Evolutionary conservation across 2,113 vertebrate species (phyloP).

Genomic region (Mus spicilegus): DNA sequence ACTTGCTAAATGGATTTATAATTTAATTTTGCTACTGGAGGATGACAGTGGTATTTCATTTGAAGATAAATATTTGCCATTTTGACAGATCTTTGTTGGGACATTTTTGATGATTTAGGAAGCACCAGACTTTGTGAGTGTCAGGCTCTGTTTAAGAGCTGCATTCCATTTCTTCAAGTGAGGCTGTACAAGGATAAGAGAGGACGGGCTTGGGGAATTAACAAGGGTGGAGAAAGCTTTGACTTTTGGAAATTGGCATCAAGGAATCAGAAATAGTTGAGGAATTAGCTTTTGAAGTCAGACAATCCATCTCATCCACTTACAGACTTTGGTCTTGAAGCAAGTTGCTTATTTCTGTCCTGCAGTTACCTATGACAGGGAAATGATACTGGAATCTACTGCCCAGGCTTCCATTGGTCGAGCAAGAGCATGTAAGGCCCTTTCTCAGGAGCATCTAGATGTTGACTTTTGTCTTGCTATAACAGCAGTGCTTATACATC

Average conservation of each 20-base stretch:
- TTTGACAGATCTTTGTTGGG: not conserved
- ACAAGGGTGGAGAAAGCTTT: not conserved
- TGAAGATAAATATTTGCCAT: not conserved
- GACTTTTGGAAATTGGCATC: constrained; percentile 19
- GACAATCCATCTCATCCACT: not conserved
- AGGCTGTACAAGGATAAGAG: not conserved
- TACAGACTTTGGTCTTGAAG: not conserved
- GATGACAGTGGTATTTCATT: not conserved
- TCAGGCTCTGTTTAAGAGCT: not conserved
- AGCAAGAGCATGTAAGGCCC: not conserved
- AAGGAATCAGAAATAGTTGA: not conserved
- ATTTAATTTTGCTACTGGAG: not conserved
- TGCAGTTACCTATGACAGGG: not conserved
- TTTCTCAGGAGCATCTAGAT: not conserved
- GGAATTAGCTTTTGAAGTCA: constrained; percentile 14
- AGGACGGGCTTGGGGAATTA: not conserved
- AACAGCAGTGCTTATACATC: not conserved
- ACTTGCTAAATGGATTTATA: not conserved
- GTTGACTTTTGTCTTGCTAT: not conserved
- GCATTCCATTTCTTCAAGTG: not conserved
- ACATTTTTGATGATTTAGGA: constrained; percentile 50
- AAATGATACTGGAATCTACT: not conserved
- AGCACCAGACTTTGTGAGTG: not conserved
- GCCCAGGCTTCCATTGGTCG: not conserved
- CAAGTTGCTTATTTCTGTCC: not conserved